A percentile compares a stretch with the other conserved stretches of the same genome.
These are phyloP conservation scores for Indicator indicator DNA, from an alignment of 2,113 vertebrate species.

Conservation along the genomic window DNA sequence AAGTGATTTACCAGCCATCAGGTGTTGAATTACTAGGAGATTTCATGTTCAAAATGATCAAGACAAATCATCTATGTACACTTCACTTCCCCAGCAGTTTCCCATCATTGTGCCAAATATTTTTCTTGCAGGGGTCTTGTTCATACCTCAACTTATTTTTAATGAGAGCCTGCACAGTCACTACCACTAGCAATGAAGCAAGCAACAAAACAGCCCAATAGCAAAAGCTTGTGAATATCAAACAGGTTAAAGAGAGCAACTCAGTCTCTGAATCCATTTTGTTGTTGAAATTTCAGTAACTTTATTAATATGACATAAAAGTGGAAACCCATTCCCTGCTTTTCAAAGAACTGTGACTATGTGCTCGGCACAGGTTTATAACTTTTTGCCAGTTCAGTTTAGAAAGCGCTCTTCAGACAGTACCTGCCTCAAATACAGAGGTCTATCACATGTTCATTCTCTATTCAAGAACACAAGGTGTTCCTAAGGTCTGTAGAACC, in stretches of 20 bases:
- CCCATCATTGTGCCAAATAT: neutral
- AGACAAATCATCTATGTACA: neutral
- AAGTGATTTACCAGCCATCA: neutral
- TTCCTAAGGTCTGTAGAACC: conserved; percentile 12
- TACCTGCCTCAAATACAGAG: neutral
- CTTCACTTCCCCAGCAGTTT: neutral
- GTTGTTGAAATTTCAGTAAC: neutral
- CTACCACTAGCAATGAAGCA: neutral
- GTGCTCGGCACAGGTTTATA: neutral
- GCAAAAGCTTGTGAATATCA: neutral
- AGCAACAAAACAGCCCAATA: neutral
- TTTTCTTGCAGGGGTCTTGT: neutral
- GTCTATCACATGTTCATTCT: neutral
- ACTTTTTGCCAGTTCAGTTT: neutral
- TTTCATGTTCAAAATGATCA: neutral
- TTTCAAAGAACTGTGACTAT: neutral
- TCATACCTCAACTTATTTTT: neutral
- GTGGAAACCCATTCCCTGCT: neutral
- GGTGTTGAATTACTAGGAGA: neutral
- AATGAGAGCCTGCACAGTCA: neutral
- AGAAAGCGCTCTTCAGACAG: neutral
- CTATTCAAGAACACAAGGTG: neutral
- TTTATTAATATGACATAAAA: neutral
- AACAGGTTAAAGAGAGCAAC: neutral
- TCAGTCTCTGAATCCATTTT: neutral